A percentile compares a stretch with the other conserved stretches of the same genome.
These are phyloP conservation scores for Myotis yumanensis DNA, from an alignment of 2,113 vertebrate species.

Conservation along the genomic window DNA sequence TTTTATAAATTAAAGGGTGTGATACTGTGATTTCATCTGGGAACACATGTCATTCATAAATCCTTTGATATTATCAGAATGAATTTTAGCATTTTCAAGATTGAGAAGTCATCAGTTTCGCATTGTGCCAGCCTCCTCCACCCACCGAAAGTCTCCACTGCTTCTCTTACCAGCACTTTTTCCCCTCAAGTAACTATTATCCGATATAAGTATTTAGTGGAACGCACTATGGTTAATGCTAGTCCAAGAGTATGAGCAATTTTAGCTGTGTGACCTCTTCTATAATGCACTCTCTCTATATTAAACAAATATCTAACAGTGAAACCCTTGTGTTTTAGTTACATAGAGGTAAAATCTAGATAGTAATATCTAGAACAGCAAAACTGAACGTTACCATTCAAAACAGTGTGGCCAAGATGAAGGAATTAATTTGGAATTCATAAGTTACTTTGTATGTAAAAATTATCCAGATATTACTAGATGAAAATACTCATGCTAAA, in stretches of 20 bases:
- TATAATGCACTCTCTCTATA: not conserved
- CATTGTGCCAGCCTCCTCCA: not conserved
- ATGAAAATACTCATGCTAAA: not conserved
- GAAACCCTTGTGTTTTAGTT: not conserved
- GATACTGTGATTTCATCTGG: not conserved
- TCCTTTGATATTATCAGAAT: not conserved
- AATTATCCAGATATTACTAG: not conserved
- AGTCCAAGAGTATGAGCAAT: not conserved
- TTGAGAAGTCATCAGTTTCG: not conserved
- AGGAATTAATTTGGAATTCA: not conserved
- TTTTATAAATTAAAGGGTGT: not conserved
- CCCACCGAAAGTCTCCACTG: not conserved
- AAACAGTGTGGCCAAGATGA: not conserved
- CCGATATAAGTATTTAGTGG: not conserved
- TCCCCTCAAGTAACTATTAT: not conserved
- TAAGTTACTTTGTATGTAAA: not conserved
- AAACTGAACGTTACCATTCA: not conserved
- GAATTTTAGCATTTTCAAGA: not conserved
- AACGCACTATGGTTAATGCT: not conserved
- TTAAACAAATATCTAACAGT: not conserved
- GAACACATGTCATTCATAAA: not conserved
- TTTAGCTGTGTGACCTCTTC: not conserved
- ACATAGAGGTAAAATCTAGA: not conserved
- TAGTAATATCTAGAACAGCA: not conserved
- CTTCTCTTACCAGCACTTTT: accelerated